Evolutionary conservation across 2,888 invertebrate species (phyloP), one percentile per base, ranked within the genome.

Genomic region (Brassicogethes aeneus): DNA sequence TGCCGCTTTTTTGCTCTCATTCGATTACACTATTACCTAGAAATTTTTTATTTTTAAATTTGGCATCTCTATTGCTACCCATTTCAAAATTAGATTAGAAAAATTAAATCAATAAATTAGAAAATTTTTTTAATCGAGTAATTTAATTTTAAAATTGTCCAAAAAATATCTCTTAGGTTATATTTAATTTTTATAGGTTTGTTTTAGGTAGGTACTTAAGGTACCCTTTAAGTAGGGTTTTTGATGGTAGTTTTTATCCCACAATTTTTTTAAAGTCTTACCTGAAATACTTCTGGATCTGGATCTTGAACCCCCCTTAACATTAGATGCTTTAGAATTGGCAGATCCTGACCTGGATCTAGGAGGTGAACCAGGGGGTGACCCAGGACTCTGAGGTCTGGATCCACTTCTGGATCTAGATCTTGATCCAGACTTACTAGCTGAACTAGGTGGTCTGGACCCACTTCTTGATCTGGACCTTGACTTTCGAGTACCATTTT

Each of bases 331-430:
- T 40, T 40, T 44, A 14, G 34, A 34, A 23, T 51, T 52, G 32
- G 45, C 43, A 15, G 56, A 56, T 34, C 52, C 48, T 29, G 56
- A 58, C 14, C 55, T 51, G n/a, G 59, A 56, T 14, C 56, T 67
- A 7, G 65, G 66, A 12, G 64, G 58, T 29, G 62, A 59, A 10
- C 5, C 23, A 2, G 62, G 64, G 23, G 62, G 61, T 31, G 64
- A 66, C 36, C 65, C 69, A 65, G 44, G 57, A 34, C 45, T 50
- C 13, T 34, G 41, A 38, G 54, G 60, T 38, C 57, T 56, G 16
- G 57, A 56, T 16, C 49, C 48, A 16, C 53, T 67, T 14, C 61
- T 60, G 31, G 64, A 68, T 15, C 56, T 55, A 2, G 64, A 62
- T 7, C 34, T 40, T 12, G 35, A 40, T 3, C 36, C 33, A 16